Percentiles rank a stretch among this genome's conserved stretches.
Evolutionary conservation across 2,888 invertebrate genomes (phyloP).

Genomic region (Amphipoea oculea): DNA sequence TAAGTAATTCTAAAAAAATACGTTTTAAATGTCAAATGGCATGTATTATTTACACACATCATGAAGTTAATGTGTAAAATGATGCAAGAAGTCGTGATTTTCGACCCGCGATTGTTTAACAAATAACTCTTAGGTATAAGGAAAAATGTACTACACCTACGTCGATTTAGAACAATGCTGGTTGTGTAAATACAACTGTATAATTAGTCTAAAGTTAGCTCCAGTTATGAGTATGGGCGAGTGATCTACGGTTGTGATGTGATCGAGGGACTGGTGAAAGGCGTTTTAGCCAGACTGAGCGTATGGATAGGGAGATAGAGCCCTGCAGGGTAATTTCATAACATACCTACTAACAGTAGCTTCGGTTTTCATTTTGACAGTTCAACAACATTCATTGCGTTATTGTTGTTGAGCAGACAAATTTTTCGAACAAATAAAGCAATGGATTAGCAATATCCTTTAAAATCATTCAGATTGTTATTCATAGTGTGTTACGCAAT

Average conservation of each 20-base stretch:
- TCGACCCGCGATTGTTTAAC: neutral
- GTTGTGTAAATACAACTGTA: slow-evolving; percentile 66
- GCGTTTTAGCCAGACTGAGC: slow-evolving; percentile 23
- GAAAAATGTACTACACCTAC: neutral
- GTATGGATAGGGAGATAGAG: slow-evolving; percentile 38
- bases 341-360: no score
- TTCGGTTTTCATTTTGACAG: no score
- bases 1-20: neutral
- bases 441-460: no score
- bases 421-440: no score
- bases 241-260: slow-evolving; percentile 69
- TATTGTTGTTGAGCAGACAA: no score
- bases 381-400: no score
- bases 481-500: no score
- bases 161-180: slow-evolving; percentile 48
- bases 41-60: neutral
- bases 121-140: neutral
- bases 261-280: slow-evolving; percentile 62
- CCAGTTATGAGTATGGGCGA: slow-evolving; percentile 60
- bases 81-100: neutral
- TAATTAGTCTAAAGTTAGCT: slow-evolving; percentile 74
- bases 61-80: neutral
- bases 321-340: neutral
- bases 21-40: neutral
- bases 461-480: no score